Conservation (phyloP, 1,140 invertebrate species). For the Heliconius congener region DNA sequence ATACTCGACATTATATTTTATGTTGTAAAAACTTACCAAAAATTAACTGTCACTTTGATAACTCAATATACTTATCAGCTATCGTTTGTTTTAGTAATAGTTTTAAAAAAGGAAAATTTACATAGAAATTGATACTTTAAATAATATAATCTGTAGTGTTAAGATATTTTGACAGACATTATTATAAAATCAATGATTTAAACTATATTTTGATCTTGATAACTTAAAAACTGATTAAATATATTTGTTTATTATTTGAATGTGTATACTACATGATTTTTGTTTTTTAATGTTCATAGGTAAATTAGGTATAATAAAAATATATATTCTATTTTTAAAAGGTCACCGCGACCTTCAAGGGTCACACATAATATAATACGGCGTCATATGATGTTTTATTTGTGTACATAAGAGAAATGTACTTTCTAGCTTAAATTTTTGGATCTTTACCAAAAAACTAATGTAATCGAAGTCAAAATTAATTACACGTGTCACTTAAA, state of each 20-base stretch:
- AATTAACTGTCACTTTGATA: slow-evolving; percentile 34
- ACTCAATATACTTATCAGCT: background rate
- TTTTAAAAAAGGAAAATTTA: slow-evolving; percentile 15
- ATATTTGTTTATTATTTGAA: background rate
- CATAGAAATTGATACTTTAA: background rate
- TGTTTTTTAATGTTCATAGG: background rate
- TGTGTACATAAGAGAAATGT: slow-evolving; percentile 33
- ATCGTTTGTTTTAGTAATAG: background rate
- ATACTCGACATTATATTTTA: slow-evolving; percentile 65
- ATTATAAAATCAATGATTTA: background rate
- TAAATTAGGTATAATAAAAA: background rate
- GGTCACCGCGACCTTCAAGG: slow-evolving; percentile 72
- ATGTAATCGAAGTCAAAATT: slow-evolving; percentile 8
- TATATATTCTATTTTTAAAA: slow-evolving; percentile 16
- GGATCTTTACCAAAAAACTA: slow-evolving; percentile 33
- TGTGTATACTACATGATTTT: background rate
- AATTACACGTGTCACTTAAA: slow-evolving; percentile 25
- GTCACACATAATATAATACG: slow-evolving; percentile 51
- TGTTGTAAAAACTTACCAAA: slow-evolving; percentile 57
- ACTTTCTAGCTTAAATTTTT: slow-evolving; percentile 34
- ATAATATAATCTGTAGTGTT: background rate
- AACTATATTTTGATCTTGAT: background rate
- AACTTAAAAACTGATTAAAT: background rate
- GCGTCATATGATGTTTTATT: slow-evolving; percentile 39
- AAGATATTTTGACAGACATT: background rate